These are phyloP conservation scores for Exocentrus adspersus DNA, from an alignment of 2,888 invertebrate genomes.

Conservation along the genomic window DNA sequence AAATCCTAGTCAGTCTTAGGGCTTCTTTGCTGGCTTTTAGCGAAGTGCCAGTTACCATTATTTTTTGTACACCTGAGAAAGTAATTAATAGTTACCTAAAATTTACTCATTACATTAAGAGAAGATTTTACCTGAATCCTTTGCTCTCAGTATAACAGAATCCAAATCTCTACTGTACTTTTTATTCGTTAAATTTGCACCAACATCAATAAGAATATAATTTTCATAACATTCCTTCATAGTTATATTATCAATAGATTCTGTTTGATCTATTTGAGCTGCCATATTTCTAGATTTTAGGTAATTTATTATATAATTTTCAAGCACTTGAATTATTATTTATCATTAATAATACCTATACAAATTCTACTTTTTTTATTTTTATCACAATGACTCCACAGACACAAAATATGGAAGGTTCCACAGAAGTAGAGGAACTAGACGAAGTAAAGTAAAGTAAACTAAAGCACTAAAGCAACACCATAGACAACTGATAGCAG, in stretches of 20 bases:
- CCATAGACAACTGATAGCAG: too few species aligned
- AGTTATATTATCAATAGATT: constrained; percentile 31
- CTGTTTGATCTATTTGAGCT: constrained; percentile 36
- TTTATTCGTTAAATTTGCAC: constrained; percentile 93
- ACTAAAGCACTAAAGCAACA: too few species aligned
- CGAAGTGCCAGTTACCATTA: constrained; percentile 93
- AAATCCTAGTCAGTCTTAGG: constrained; percentile 85
- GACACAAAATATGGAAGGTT: too few species aligned
- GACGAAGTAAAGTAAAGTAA: too few species aligned
- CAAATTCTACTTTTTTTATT: too few species aligned
- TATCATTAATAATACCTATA: too few species aligned
- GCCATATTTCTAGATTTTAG: constrained; percentile 36
- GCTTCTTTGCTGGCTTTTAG: constrained; percentile 92
- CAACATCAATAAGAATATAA: constrained; percentile 90
- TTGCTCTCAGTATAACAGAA: constrained; percentile 89
- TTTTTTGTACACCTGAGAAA: constrained; percentile 84
- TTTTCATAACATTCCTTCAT: constrained; percentile 90
- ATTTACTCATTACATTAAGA: not conserved
- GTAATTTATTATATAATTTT: constrained; percentile 23
- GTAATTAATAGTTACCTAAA: not conserved
- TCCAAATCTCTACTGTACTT: constrained; percentile 93
- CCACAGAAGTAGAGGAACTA: too few species aligned
- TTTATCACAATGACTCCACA: too few species aligned
- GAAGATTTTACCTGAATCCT: constrained; percentile 81
- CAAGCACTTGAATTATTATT: constrained; percentile 42